Conservation (phyloP, 2,888 invertebrate species). For the Pachymerium ferrugineum region DNA sequence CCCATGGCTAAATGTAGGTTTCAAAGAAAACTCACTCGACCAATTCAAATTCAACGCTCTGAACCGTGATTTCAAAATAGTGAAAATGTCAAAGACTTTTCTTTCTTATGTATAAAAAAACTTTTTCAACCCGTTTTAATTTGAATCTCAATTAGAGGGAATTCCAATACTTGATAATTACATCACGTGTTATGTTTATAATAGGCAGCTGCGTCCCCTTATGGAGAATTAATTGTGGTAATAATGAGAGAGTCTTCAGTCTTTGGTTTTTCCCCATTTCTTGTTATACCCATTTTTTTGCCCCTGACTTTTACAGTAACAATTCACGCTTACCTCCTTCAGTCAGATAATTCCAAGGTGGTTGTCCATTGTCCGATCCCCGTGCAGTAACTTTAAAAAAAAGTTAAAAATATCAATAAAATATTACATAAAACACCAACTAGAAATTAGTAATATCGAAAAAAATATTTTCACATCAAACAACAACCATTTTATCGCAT, state of each 20-base stretch:
- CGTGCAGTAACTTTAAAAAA: neutral
- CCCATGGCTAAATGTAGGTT: neutral
- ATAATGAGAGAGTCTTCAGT: too few relatives aligned
- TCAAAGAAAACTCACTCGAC: neutral
- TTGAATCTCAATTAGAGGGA: too few relatives aligned
- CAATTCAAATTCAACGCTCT: neutral
- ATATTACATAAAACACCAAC: neutral
- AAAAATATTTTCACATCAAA: neutral
- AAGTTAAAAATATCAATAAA: neutral
- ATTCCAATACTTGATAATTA: too few relatives aligned
- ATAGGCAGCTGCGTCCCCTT: too few relatives aligned
- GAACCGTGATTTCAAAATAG: neutral
- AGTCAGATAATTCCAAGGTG: neutral
- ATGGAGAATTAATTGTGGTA: too few relatives aligned
- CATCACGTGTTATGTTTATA: too few relatives aligned
- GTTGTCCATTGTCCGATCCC: neutral
- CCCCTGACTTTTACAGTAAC: neutral
- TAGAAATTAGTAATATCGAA: neutral
- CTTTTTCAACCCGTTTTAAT: too few relatives aligned
- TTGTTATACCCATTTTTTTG: neutral
- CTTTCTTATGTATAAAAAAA: too few relatives aligned
- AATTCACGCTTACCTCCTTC: neutral
- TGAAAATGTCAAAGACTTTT: too few relatives aligned
- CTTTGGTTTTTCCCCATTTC: neutral
- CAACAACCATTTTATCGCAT: neutral